These are phyloP conservation scores for Enchytraeus crypticus DNA, from an alignment of 2,888 invertebrate genomes.

Conservation along the genomic window DNA sequence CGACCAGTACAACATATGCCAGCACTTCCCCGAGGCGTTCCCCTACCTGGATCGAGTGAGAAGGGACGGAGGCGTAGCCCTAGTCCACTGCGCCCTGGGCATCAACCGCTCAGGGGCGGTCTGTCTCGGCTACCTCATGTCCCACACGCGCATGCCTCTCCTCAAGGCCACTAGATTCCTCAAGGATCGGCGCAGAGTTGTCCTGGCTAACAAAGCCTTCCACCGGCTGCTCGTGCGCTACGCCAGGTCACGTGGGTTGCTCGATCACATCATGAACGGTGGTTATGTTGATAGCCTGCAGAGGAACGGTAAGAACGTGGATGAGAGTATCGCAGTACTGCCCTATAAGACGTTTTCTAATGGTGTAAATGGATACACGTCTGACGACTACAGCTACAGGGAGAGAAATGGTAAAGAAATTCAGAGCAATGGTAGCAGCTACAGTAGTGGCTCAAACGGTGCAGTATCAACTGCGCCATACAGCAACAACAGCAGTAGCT, in stretches of 20 bases:
- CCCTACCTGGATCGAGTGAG: constrained; percentile 17
- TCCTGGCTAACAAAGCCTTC: constrained; percentile 24
- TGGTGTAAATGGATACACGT: too few species aligned
- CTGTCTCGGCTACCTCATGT: constrained; percentile 25
- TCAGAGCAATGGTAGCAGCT: too few species aligned
- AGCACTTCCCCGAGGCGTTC: constrained; percentile 26
- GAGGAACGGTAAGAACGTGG: too few species aligned
- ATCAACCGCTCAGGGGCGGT: constrained; percentile 27
- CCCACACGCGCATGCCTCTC: constrained; percentile 12
- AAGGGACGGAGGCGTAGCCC: constrained; percentile 15
- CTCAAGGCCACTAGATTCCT: constrained; percentile 17
- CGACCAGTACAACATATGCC: constrained; percentile 27
- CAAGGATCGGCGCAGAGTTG: constrained; percentile 22
- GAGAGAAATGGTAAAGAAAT: too few species aligned
- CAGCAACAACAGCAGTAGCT: too few species aligned
- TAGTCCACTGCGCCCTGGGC: constrained; percentile 30
- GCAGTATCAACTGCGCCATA: too few species aligned
- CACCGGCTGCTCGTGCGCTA: constrained; percentile 22
- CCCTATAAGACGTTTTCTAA: too few species aligned
- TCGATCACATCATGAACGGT: constrained; percentile 19
- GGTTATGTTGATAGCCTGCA: too few species aligned
- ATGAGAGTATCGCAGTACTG: too few species aligned
- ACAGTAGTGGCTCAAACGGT: too few species aligned
- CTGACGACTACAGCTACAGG: too few species aligned
- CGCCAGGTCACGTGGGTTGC: constrained; percentile 17